Evolutionary conservation across 2,797 vertebrate species (phyloP).

Genomic region (Trachops cirrhosus): DNA sequence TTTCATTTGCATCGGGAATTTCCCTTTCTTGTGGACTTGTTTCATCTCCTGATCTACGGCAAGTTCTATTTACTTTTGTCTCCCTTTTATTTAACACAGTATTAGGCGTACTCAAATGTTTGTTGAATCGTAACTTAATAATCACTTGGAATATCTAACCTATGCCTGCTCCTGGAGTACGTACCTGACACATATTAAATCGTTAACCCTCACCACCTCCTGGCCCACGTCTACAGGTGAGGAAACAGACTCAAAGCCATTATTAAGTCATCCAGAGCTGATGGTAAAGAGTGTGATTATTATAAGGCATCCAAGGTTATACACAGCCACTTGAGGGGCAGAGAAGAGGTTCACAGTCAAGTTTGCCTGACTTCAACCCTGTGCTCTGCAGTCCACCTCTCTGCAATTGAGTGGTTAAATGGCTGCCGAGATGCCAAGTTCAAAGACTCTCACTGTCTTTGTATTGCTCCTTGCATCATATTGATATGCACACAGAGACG

Average conservation of each 20-base stretch:
- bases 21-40: background rate
- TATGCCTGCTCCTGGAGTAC: background rate
- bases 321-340: background rate
- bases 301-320: background rate
- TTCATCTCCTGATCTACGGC: background rate
- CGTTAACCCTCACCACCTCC: conserved; percentile 7
- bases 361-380: background rate
- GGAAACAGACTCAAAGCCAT: background rate
- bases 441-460: background rate
- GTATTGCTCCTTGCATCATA: background rate
- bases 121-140: conserved; percentile 40
- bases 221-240: conserved; percentile 6
- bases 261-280: background rate
- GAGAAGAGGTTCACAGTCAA: background rate
- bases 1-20: background rate
- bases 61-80: conserved; percentile 1
- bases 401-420: background rate
- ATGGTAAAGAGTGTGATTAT: background rate
- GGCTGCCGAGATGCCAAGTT: background rate
- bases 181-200: background rate
- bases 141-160: background rate
- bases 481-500: background rate
- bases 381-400: background rate
- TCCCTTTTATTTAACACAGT: conserved; percentile 13
- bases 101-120: conserved; percentile 57